phyloP scores from a whole-genome alignment of 2,113 vertebrate species.

The Galbula dea region DNA sequence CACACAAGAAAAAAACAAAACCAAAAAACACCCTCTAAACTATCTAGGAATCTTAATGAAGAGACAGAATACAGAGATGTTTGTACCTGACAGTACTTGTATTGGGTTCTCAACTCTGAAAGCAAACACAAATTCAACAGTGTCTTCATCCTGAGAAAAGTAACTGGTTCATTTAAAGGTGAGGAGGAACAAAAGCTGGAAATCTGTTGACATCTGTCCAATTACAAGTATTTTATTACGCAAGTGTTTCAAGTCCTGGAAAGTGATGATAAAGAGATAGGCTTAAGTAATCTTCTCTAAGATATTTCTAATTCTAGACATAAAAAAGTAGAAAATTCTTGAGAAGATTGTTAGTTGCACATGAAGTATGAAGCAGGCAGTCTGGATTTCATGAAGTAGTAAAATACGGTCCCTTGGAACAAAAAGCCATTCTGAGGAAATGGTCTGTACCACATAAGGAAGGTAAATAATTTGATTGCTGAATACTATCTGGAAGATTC shows the following conservation, averaged over 20 bases:
- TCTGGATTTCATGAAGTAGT: background rate
- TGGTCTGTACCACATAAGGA: background rate
- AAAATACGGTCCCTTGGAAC: background rate
- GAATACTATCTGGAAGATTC: background rate
- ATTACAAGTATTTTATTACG: background rate
- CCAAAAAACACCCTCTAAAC: too few species aligned
- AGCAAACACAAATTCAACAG: background rate
- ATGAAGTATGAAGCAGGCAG: background rate
- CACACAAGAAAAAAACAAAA: too few species aligned
- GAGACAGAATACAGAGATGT: background rate
- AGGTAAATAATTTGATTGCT: background rate
- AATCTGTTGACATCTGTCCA: background rate
- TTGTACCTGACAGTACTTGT: background rate
- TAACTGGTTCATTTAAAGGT: background rate
- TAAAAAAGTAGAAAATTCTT: background rate
- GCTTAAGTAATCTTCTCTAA: background rate
- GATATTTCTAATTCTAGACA: background rate
- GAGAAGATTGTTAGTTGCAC: background rate
- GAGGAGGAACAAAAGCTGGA: background rate
- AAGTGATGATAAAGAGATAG: background rate
- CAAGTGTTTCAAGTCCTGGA: background rate
- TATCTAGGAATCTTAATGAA: background rate
- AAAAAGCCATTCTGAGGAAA: background rate
- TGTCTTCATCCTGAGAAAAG: background rate
- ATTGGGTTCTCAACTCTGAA: background rate